Conservation (phyloP, 1,140 invertebrate genomes). For the Drosophila yakuba region DNA sequence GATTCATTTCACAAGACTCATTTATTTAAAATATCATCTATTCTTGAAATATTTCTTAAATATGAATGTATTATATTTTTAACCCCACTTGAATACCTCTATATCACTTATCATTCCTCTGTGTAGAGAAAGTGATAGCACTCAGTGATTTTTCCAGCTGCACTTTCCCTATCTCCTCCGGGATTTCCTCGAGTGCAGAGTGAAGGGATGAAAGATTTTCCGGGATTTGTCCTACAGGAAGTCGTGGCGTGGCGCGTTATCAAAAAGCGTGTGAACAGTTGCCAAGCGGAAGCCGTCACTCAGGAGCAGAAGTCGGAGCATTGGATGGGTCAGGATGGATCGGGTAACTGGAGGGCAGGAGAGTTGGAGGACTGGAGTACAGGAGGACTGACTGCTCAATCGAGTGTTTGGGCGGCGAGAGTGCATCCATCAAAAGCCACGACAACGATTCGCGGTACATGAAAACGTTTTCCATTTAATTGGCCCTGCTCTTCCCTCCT, state of each 20-base stretch:
- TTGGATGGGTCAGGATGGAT: neutral
- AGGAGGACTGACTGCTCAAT: constrained; percentile 41
- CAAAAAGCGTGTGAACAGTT: constrained; percentile 38
- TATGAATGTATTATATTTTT: too few relatives aligned
- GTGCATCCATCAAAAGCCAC: constrained; percentile 67
- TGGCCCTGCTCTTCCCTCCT: constrained; percentile 13
- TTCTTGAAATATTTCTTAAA: too few relatives aligned
- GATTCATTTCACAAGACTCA: too few relatives aligned
- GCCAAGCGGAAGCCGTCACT: constrained; percentile 25
- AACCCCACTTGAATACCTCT: too few relatives aligned
- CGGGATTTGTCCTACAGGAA: constrained; percentile 47
- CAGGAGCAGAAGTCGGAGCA: neutral
- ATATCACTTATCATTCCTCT: too few relatives aligned
- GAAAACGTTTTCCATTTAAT: constrained; percentile 77
- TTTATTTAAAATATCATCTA: too few relatives aligned
- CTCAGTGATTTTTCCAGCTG: neutral
- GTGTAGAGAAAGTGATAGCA: too few relatives aligned
- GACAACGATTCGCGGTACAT: constrained; percentile 58
- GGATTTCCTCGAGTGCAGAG: constrained; percentile 6
- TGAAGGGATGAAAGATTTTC: constrained; percentile 3
- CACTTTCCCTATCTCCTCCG: neutral
- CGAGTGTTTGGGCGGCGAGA: constrained; percentile 46
- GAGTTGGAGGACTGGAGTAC: neutral
- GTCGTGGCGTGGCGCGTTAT: constrained; percentile 35
- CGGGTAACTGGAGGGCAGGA: neutral